A percentile compares a stretch with the other conserved stretches of the same genome.
phyloP scores from a whole-genome alignment of 2,113 vertebrate genomes.

The Colaptes auratus region DNA sequence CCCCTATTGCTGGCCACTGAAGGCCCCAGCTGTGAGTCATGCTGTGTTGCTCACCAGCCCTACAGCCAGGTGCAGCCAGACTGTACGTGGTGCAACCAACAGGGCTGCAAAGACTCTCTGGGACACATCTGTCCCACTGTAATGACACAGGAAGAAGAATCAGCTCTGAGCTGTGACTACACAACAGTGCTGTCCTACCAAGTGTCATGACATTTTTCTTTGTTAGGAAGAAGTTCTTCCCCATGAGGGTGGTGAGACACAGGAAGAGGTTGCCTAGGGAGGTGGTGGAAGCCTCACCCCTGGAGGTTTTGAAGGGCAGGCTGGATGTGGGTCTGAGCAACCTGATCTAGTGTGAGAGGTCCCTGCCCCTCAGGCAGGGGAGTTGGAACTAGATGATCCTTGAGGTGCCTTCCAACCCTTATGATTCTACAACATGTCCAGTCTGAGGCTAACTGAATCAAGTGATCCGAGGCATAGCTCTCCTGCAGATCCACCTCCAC shows the following conservation, averaged over 20 bases:
- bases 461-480: accelerated
- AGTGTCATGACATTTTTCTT: too few species aligned
- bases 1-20: accelerated
- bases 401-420: too few species aligned
- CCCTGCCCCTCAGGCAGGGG: too few species aligned
- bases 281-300: too few species aligned
- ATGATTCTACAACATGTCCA: background rate
- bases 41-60: background rate
- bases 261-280: too few species aligned
- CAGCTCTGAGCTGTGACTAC: background rate
- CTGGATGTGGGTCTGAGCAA: too few species aligned
- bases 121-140: background rate
- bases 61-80: background rate
- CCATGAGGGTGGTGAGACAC: too few species aligned
- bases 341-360: too few species aligned
- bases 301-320: too few species aligned
- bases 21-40: accelerated
- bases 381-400: too few species aligned
- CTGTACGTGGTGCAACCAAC: background rate
- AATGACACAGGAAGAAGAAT: background rate
- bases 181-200: accelerated
- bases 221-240: too few species aligned
- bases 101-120: accelerated
- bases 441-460: background rate
- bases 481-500: background rate